A percentile compares a stretch with the other conserved stretches of the same genome.
Conservation (phyloP, 2,888 invertebrate genomes). For the Dicyrtoma fusca region DNA sequence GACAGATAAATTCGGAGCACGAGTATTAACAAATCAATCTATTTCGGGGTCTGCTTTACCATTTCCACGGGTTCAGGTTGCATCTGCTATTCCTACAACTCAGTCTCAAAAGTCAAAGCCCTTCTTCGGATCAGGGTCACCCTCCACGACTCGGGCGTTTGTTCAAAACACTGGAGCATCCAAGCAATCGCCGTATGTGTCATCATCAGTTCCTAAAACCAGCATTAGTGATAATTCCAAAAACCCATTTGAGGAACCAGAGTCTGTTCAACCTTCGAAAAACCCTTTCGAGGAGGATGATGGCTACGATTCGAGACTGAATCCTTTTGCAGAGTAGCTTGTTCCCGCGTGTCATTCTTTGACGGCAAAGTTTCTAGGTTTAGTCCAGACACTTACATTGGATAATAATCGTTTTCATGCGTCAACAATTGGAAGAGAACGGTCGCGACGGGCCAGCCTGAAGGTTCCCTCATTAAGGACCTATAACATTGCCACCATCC, state of each 20-base stretch:
- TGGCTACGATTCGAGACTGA: slow-evolving; percentile 76
- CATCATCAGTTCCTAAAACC: slow-evolving; percentile 5
- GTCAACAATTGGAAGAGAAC: too few species aligned
- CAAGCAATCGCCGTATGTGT: background rate
- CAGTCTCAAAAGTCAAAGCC: background rate
- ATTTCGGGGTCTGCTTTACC: slow-evolving; percentile 39
- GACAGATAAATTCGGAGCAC: slow-evolving; percentile 7
- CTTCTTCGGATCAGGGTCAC: background rate
- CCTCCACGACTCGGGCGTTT: background rate
- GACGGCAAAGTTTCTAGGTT: too few species aligned
- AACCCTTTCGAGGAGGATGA: slow-evolving; percentile 59
- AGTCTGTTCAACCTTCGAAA: slow-evolving; percentile 50
- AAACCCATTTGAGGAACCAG: slow-evolving; percentile 62
- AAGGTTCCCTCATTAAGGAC: too few species aligned
- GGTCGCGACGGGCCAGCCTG: too few species aligned
- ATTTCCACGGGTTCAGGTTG: slow-evolving; percentile 48
- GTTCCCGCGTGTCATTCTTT: too few species aligned
- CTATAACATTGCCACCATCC: too few species aligned
- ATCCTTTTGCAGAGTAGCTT: slow-evolving; percentile 67
- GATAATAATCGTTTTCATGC: too few species aligned
- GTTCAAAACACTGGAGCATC: background rate
- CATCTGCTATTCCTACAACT: background rate
- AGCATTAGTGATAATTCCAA: slow-evolving; percentile 30
- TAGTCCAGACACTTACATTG: too few species aligned
- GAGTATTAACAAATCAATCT: background rate